Conservation (phyloP, 2,888 invertebrate genomes). For the Synanthedon tipuliformis region DNA sequence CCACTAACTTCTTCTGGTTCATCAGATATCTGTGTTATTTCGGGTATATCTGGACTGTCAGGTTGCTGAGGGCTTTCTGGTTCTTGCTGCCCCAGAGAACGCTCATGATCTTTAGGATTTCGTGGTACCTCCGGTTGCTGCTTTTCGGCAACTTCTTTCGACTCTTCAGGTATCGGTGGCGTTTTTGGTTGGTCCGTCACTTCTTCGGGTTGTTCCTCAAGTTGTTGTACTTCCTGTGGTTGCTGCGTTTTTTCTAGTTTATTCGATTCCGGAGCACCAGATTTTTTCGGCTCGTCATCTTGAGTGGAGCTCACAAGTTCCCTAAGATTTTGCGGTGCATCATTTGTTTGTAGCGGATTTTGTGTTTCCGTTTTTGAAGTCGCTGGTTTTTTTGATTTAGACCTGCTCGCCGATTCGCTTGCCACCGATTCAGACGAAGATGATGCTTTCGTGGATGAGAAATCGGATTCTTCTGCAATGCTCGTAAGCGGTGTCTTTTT, state of each 20-base stretch:
- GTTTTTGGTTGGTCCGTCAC: neutral
- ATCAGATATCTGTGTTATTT: neutral
- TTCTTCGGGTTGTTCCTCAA: neutral
- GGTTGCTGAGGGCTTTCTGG: neutral
- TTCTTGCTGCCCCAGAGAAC: no score
- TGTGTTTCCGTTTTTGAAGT: no score
- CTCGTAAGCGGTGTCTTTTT: no score
- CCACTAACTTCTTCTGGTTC: neutral
- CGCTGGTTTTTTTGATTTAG: no score
- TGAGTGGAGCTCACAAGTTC: neutral
- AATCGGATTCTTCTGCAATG: no score
- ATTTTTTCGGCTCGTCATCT: neutral
- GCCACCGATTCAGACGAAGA: no score
- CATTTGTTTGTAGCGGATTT: neutral
- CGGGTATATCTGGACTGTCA: neutral
- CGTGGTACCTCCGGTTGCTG: neutral
- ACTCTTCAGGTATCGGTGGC: neutral
- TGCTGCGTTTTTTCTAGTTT: neutral
- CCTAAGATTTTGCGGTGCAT: neutral
- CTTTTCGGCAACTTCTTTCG: neutral
- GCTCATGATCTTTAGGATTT: neutral
- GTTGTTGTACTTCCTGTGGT: neutral
- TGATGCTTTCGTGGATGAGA: no score
- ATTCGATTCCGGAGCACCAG: neutral
- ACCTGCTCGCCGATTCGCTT: no score